Conservation (phyloP, 2,113 vertebrate species). For the Phrynosoma platyrhinos region DNA sequence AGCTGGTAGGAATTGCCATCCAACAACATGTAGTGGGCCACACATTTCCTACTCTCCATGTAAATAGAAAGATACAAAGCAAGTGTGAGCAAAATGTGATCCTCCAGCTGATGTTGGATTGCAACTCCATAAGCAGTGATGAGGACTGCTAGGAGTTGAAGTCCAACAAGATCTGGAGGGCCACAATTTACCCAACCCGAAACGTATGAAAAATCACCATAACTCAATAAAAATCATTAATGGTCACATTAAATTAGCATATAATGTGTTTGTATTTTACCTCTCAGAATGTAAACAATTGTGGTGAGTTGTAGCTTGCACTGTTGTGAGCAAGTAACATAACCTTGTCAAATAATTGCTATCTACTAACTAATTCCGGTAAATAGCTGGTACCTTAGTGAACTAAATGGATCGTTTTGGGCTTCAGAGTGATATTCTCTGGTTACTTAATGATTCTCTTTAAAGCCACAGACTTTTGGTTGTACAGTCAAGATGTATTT, state of each 20-base stretch:
- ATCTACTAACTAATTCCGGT: conserved; percentile 35
- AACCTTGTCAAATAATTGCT: conserved; percentile 27
- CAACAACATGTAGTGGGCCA: too few species aligned
- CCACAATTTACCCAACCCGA: too few species aligned
- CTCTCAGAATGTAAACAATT: conserved; percentile 5
- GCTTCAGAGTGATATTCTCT: conserved; percentile 27
- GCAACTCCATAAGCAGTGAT: too few species aligned
- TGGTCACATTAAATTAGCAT: not conserved
- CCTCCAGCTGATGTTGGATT: too few species aligned
- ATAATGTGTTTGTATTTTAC: conserved; percentile 11
- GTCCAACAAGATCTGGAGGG: too few species aligned
- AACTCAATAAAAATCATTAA: not conserved
- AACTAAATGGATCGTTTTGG: conserved; percentile 38
- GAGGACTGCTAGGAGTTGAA: too few species aligned
- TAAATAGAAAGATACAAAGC: too few species aligned
- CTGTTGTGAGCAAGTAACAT: conserved; percentile 26
- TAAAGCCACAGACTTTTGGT: conserved; percentile 6
- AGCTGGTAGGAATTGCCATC: too few species aligned
- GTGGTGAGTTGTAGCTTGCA: conserved; percentile 20
- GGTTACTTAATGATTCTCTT: conserved; percentile 38
- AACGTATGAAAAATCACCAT: not conserved
- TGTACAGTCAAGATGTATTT: not conserved
- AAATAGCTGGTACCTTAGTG: conserved; percentile 35
- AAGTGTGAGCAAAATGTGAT: too few species aligned
- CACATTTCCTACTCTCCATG: too few species aligned